A percentile compares a stretch with the other conserved stretches of the same genome.
phyloP scores from a whole-genome alignment of 2,888 invertebrate genomes.

The Leptopilina myrica region DNA sequence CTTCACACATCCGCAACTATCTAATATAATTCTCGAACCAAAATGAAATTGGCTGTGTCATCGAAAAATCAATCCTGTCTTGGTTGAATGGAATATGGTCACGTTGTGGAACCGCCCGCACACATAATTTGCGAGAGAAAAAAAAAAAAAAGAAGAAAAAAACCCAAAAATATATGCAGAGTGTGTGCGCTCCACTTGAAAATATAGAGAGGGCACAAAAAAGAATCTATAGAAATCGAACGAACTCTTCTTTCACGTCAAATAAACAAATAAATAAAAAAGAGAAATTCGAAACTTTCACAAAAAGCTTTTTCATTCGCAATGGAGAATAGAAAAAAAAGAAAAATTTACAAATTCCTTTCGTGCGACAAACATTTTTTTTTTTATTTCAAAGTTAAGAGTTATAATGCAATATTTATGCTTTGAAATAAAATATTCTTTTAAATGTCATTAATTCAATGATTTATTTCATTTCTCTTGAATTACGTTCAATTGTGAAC shows the following conservation, averaged over 20 bases:
- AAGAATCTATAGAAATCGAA: conserved; percentile 9
- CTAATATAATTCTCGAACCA: not conserved
- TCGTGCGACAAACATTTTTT: not conserved
- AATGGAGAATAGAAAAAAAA: too few species aligned
- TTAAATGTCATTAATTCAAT: too few species aligned
- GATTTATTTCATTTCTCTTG: too few species aligned
- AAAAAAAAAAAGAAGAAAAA: not conserved
- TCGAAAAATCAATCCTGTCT: conserved; percentile 11
- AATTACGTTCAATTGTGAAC: too few species aligned
- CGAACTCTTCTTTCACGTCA: conserved; percentile 10
- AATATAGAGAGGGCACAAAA: not conserved
- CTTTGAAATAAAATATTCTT: too few species aligned
- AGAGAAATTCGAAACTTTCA: not conserved
- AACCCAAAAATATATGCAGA: conserved; percentile 7
- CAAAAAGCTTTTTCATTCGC: not conserved
- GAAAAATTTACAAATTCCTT: not conserved
- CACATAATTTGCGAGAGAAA: conserved; percentile 14
- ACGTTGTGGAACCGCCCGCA: conserved; percentile 4
- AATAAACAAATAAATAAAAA: not conserved
- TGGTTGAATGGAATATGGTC: not conserved
- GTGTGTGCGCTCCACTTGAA: not conserved
- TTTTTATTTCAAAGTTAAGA: not conserved
- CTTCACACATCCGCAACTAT: too few species aligned
- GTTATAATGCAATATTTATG: too few species aligned
- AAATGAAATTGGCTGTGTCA: not conserved